Evolutionary conservation across 2,888 invertebrate species (phyloP).

Genomic region (Drosophila cyrtoloma): DNA sequence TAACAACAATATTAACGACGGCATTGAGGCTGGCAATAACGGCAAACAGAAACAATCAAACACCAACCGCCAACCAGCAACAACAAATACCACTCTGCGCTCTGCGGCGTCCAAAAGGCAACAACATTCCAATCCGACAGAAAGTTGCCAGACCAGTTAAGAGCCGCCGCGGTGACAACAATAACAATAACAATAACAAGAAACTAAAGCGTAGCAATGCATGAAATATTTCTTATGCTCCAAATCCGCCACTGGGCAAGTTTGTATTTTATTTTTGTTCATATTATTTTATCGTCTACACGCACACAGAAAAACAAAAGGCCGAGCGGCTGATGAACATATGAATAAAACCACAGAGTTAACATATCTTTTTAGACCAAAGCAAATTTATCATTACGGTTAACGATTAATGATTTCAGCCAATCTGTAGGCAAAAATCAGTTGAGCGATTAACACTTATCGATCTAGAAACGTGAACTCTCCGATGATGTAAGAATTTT

Average conservation of each 20-base stretch:
- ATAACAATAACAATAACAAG: conserved; percentile 35
- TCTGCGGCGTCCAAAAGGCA: conserved; percentile 63
- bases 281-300: conserved; percentile 29
- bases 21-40: conserved; percentile 51
- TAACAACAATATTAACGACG: conserved; percentile 44
- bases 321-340: conserved; percentile 4
- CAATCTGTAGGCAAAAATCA: background rate
- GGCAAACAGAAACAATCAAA: conserved; percentile 28
- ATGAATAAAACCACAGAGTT: conserved; percentile 12
- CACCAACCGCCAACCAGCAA: conserved; percentile 27
- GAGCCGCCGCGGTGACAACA: conserved; percentile 43
- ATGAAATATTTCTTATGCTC: conserved; percentile 76
- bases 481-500: conserved; percentile 13
- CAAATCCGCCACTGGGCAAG: conserved; percentile 68
- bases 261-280: conserved; percentile 29
- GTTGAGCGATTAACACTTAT: background rate
- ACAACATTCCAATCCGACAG: conserved; percentile 70
- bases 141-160: conserved; percentile 79
- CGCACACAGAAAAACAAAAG: conserved; percentile 22
- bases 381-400: background rate
- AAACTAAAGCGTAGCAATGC: conserved; percentile 58
- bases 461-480: conserved; percentile 1
- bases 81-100: conserved; percentile 17
- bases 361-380: background rate
- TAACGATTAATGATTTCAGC: conserved; percentile 6